Evolutionary conservation across 2,113 vertebrate genomes (phyloP).

Genomic region (Brienomyrus brachyistius): DNA sequence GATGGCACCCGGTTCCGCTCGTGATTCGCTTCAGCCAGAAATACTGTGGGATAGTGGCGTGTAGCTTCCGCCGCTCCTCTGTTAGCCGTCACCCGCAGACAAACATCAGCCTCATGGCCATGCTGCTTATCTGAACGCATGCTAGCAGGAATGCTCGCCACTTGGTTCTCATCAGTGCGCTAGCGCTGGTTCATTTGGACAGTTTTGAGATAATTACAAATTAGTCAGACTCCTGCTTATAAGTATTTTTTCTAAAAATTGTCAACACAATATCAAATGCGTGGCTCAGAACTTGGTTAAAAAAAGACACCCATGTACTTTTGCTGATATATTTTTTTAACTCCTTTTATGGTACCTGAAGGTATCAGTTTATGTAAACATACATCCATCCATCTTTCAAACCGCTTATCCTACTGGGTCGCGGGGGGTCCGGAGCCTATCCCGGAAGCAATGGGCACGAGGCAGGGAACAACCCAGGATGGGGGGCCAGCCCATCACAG

Average conservation of each 20-base stretch:
- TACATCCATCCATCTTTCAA: no score
- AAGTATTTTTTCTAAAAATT: not conserved
- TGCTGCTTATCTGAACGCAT: not conserved
- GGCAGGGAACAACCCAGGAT: no score
- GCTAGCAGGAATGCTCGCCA: not conserved
- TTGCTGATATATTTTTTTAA: not conserved
- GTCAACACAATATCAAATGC: not conserved
- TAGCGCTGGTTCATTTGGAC: not conserved
- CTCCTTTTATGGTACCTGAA: not conserved
- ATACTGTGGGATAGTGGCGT: not conserved
- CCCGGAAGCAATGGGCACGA: no score
- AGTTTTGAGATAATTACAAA: not conserved
- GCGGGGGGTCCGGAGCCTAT: no score
- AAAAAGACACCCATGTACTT: not conserved
- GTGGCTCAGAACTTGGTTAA: not conserved
- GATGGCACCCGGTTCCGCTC: not conserved
- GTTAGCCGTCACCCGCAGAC: not conserved
- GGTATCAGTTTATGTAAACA: not conserved
- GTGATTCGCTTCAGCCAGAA: not conserved
- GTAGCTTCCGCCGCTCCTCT: not conserved
- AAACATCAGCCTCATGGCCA: not conserved
- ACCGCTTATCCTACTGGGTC: no score
- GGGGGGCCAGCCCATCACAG: no score
- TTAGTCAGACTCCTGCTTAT: not conserved
- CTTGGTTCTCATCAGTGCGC: not conserved